A percentile compares a stretch with the other conserved stretches of the same genome.
These are phyloP conservation scores for Porites evermanni DNA, from an alignment of 92 coral and sea anemone species.

Conservation along the genomic window DNA sequence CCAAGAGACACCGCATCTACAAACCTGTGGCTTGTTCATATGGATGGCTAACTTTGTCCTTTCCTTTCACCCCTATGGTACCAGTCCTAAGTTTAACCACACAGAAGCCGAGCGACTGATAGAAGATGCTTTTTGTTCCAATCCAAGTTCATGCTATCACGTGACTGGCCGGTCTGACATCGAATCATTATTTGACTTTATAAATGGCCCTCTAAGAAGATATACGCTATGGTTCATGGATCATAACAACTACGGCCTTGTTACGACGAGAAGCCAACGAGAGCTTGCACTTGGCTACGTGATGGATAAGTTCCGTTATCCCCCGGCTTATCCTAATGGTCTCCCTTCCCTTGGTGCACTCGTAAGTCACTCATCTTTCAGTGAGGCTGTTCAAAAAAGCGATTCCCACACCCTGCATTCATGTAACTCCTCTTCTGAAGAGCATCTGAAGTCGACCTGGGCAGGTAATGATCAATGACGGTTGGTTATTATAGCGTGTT, in stretches of 20 bases:
- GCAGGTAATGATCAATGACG: slow-evolving; percentile 52
- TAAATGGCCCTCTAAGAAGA: slow-evolving; percentile 45
- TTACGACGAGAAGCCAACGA: slow-evolving; percentile 67
- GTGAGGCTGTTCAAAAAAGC: slow-evolving; percentile 37
- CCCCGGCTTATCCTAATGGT: slow-evolving; percentile 62
- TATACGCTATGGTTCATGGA: slow-evolving; percentile 56
- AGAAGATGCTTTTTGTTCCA: slow-evolving; percentile 50
- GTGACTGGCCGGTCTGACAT: not conserved
- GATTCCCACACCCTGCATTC: slow-evolving; percentile 53
- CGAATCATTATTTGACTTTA: slow-evolving; percentile 42
- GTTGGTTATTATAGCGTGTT: no score
- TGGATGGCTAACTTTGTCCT: slow-evolving; percentile 9
- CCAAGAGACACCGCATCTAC: not conserved
- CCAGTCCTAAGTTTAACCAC: not conserved
- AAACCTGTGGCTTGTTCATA: slow-evolving; percentile 42
- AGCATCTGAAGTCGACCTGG: slow-evolving; percentile 54
- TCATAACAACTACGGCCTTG: slow-evolving; percentile 62
- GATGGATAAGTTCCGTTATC: slow-evolving; percentile 64
- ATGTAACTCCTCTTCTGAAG: slow-evolving; percentile 45
- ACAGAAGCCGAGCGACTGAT: slow-evolving; percentile 12
- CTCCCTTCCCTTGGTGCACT: slow-evolving; percentile 55
- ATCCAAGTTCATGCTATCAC: slow-evolving; percentile 39
- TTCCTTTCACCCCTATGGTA: not conserved
- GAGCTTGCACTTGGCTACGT: slow-evolving; percentile 78
- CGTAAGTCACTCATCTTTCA: slow-evolving; percentile 33